Conservation (phyloP, 2,888 invertebrate species). For the Dolomedes plantarius region DNA sequence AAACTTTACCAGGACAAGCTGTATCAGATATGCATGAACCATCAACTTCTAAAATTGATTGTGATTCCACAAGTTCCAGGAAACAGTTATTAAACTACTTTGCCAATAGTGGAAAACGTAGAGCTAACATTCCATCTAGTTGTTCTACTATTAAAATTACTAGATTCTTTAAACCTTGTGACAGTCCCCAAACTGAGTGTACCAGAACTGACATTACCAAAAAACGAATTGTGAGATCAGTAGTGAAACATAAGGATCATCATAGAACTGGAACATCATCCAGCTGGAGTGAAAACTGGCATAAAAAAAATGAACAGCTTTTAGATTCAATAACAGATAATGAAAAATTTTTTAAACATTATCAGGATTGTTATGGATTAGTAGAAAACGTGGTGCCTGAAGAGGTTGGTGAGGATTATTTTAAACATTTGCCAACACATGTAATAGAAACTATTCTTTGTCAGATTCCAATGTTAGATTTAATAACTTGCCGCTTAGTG, state of each 20-base stretch:
- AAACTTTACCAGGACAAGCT: no score
- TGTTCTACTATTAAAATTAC: background rate
- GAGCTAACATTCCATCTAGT: background rate
- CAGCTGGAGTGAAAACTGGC: background rate
- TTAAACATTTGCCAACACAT: constrained; percentile 39
- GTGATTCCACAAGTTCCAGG: background rate
- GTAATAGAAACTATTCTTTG: constrained; percentile 53
- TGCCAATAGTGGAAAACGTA: background rate
- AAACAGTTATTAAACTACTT: background rate
- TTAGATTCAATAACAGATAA: background rate
- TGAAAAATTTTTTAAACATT: constrained; percentile 5
- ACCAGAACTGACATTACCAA: background rate
- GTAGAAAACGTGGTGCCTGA: background rate
- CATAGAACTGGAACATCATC: background rate
- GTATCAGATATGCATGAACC: no score
- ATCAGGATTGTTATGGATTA: constrained; percentile 25
- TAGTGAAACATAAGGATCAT: no score
- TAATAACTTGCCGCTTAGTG: constrained; percentile 25
- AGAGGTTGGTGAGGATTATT: constrained; percentile 22
- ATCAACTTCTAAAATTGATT: background rate
- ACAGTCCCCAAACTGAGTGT: background rate
- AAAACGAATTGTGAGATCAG: no score
- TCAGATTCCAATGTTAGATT: constrained; percentile 47
- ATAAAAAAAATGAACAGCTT: background rate
- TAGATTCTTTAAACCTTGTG: constrained; percentile 2